Conservation (phyloP, 2,888 invertebrate genomes). For the Eumacrocentrus americanus region DNA sequence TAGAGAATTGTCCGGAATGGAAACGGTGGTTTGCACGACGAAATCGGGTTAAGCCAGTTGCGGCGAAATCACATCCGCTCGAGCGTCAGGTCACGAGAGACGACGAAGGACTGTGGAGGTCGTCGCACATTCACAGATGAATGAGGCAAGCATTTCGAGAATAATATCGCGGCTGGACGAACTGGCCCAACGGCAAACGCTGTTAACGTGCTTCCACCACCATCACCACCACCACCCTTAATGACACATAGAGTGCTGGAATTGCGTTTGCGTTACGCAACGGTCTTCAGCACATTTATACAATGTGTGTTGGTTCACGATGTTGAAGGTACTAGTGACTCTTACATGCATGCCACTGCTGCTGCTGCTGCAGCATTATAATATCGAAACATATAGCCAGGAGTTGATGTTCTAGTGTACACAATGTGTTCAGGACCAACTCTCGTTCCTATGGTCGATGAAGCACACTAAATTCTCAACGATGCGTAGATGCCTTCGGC, state of each 20-base stretch:
- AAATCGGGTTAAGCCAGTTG: slow-evolving; percentile 33
- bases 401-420: too few relatives aligned
- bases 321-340: too few relatives aligned
- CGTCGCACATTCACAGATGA: slow-evolving; percentile 30
- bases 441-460: too few relatives aligned
- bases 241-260: slow-evolving; percentile 51
- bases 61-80: slow-evolving; percentile 27
- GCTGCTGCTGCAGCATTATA: too few relatives aligned
- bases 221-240: too few relatives aligned
- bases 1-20: slow-evolving; percentile 24
- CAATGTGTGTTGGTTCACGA: too few relatives aligned
- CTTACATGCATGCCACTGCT: too few relatives aligned
- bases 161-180: slow-evolving; percentile 48
- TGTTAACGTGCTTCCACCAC: slow-evolving; percentile 52
- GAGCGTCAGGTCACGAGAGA: slow-evolving; percentile 13
- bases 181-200: slow-evolving; percentile 47
- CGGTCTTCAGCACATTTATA: too few relatives aligned
- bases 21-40: slow-evolving; percentile 28
- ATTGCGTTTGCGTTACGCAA: slow-evolving; percentile 47
- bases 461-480: slow-evolving; percentile 39
- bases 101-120: not conserved
- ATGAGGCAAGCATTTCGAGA: slow-evolving; percentile 40
- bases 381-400: too few relatives aligned
- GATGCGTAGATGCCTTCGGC: slow-evolving; percentile 33
- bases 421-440: too few relatives aligned